These are phyloP conservation scores for Cynopterus brachyotis DNA, from an alignment of 2,113 vertebrate genomes.

Conservation along the genomic window DNA sequence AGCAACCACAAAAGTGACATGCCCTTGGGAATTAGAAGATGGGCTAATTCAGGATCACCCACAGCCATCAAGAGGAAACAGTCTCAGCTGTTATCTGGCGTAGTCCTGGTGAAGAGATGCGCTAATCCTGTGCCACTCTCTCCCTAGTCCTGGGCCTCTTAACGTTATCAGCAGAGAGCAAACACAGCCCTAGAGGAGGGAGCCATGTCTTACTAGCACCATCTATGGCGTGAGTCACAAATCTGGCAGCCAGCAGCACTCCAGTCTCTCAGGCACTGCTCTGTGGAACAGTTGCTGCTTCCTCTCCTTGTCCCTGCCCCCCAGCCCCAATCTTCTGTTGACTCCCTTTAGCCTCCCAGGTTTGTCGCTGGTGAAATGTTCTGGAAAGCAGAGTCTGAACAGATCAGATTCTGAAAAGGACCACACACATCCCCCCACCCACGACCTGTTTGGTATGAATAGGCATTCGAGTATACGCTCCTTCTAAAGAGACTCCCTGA, in stretches of 20 bases:
- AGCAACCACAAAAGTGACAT: background rate
- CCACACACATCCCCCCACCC: background rate
- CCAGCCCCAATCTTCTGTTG: background rate
- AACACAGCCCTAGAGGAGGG: background rate
- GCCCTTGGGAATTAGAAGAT: background rate
- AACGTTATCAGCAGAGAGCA: background rate
- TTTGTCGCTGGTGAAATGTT: background rate
- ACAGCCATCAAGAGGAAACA: background rate
- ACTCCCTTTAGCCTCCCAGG: background rate
- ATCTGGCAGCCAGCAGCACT: background rate
- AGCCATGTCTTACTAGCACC: background rate
- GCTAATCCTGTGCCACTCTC: background rate
- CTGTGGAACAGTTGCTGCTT: background rate
- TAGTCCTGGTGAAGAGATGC: background rate
- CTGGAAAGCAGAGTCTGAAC: background rate
- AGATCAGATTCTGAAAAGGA: background rate
- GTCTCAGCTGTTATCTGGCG: background rate
- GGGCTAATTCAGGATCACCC: background rate
- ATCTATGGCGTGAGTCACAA: rapidly evolving
- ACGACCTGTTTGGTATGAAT: rapidly evolving
- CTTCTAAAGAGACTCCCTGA: background rate
- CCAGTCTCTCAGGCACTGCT: background rate
- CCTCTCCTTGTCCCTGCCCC: background rate
- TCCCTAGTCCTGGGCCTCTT: no score
- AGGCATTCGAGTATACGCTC: background rate